Conservation (phyloP, 2,888 invertebrate species). For the Tridacna gigas region DNA sequence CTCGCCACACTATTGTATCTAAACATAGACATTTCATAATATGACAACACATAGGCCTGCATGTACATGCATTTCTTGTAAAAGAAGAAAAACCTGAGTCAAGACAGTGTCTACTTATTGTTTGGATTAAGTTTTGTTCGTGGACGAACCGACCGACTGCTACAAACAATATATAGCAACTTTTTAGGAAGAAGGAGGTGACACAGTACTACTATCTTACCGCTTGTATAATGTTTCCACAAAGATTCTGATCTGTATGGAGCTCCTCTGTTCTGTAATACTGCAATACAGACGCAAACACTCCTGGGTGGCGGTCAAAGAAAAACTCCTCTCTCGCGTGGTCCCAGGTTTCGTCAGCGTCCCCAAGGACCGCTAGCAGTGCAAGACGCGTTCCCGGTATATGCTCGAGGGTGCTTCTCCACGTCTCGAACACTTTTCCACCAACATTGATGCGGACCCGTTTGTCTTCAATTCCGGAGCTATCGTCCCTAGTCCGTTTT, state of each 20-base stretch:
- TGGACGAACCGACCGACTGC: too few species aligned
- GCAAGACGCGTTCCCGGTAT: conserved; percentile 79
- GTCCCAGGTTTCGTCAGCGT: conserved; percentile 82
- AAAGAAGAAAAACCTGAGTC: too few species aligned
- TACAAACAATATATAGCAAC: too few species aligned
- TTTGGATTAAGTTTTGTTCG: too few species aligned
- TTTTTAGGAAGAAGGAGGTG: too few species aligned
- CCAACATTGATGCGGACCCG: conserved; percentile 81
- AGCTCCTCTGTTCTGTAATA: conserved; percentile 83
- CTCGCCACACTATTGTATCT: too few species aligned
- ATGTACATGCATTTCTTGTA: too few species aligned
- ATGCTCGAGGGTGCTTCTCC: conserved; percentile 74
- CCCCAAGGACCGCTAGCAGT: conserved; percentile 75
- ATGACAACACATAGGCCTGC: too few species aligned
- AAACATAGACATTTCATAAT: too few species aligned
- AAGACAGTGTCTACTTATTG: too few species aligned
- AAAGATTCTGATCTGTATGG: conserved; percentile 82
- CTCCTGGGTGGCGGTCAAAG: conserved; percentile 83
- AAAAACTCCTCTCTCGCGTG: conserved; percentile 79
- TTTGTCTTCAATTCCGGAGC: conserved; percentile 56
- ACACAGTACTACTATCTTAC: conserved; percentile 67
- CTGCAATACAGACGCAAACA: conserved; percentile 80
- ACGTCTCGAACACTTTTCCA: conserved; percentile 80
- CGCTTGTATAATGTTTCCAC: conserved; percentile 83
- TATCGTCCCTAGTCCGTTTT: conserved; percentile 52